Evolutionary conservation across 2,113 vertebrate species (phyloP), one percentile per base, ranked within the genome.

Genomic region (Cynoglossus semilaevis): DNA sequence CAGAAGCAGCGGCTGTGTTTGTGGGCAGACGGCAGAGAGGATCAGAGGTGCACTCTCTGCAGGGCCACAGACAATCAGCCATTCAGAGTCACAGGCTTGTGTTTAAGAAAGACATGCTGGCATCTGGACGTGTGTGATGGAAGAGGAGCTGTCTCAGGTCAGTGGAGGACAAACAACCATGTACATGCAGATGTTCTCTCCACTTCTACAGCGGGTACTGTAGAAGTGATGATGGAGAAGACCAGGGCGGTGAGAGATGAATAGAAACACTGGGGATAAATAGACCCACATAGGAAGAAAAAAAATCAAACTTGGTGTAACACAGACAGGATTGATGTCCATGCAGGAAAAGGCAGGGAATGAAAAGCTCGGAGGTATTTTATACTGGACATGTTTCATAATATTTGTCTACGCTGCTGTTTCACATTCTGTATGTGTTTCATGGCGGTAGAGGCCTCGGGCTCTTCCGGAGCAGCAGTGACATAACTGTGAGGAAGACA

Each of bases 81-180:
- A 65, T 70, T 80, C 67, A 85, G 74, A 69, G 62, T 56, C 40
- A 2, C 22, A 6, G 48, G 47, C 16, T 19, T 68, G 4, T 66
- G 68, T 79, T 80, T 76, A 34, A 58, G 51, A 58, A 63, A 65
- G 55, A n/a, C 14, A 13, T 51, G 66, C 59, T 67, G 44, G 62
- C 50, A 29, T 29, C 22, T 65, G 4, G 14, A 56, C 74, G 58
- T 42, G 19, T 40, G 53, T 41, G 63, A 38, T 29, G 60, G 75
- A 56, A 68, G 60, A 63, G 46, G 54, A 73, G 58, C 43, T 51
- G 67, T 34, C 61, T 59, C 48, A 74, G 79, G 69, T 83, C 80
- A 74, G 49, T 1, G 51, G 52, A 64, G 70, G 71, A 48, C 36
- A 69, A 74, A 68, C 61, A 67, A 22, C 67, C 53, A 58, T 57